phyloP scores from a whole-genome alignment of 2,797 vertebrate genomes.

The Anabacerthia variegaticeps region DNA sequence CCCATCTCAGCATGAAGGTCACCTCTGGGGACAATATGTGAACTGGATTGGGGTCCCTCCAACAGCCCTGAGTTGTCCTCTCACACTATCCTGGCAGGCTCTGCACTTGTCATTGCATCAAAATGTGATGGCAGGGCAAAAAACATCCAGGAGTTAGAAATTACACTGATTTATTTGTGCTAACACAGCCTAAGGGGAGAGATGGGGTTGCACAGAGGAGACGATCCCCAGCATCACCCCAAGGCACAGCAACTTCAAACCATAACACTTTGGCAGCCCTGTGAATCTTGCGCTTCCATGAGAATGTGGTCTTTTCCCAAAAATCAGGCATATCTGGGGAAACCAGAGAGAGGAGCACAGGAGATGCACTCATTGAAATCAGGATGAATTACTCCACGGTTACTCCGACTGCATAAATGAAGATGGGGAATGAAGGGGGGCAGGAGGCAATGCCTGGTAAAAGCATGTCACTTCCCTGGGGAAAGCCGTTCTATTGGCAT shows the following conservation, averaged over 20 bases:
- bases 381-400: neutral
- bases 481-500: constrained; percentile 71
- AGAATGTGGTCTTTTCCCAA: neutral
- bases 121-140: neutral
- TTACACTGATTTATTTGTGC: neutral
- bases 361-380: neutral
- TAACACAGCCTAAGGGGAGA: neutral
- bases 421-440: neutral
- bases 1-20: neutral
- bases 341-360: rapidly evolving
- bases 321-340: neutral
- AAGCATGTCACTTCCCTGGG: constrained; percentile 74
- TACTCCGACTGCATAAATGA: neutral
- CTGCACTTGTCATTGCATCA: neutral
- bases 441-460: constrained; percentile 56
- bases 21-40: neutral
- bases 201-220: neutral
- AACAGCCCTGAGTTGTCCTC: neutral
- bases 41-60: neutral
- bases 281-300: neutral
- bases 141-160: neutral
- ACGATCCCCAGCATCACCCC: neutral
- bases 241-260: neutral
- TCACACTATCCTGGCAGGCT: neutral
- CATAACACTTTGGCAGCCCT: neutral